Evolutionary conservation across 2,113 vertebrate genomes (phyloP).

Genomic region (Passerina amoena): DNA sequence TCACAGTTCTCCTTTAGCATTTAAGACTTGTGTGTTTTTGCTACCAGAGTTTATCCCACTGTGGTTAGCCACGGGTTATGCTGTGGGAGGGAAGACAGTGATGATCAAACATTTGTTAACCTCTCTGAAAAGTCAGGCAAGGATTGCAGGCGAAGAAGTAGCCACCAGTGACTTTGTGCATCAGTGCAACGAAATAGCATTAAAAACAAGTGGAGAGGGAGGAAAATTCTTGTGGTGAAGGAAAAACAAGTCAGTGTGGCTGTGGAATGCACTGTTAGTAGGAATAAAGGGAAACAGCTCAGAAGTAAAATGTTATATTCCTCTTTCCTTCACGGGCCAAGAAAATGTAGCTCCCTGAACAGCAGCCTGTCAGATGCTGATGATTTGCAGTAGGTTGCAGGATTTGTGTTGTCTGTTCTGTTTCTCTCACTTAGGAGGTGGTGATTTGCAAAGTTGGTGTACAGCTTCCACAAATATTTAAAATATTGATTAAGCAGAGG

Average conservation of each 20-base stretch:
- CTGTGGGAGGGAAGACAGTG: constrained; percentile 15
- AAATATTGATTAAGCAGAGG: constrained; percentile 67
- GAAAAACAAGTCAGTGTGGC: background rate
- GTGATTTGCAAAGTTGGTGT: constrained; percentile 34
- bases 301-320: background rate
- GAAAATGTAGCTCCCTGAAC: background rate
- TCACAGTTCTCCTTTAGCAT: background rate
- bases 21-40: background rate
- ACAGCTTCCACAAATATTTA: constrained; percentile 66
- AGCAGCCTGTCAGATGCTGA: background rate
- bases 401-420: constrained; percentile 14
- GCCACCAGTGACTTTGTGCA: background rate
- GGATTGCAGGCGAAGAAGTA: background rate
- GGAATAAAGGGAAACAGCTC: background rate
- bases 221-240: background rate
- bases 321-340: background rate
- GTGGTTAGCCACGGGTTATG: background rate
- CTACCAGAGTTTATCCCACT: background rate
- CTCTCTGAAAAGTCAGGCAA: background rate
- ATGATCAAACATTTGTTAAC: constrained; percentile 2
- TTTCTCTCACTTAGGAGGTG: background rate
- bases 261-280: background rate
- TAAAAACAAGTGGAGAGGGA: background rate
- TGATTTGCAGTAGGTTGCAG: background rate
- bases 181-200: background rate